Conservation (phyloP, 2,113 vertebrate genomes). For the Paradoxurus hermaphroditus region DNA sequence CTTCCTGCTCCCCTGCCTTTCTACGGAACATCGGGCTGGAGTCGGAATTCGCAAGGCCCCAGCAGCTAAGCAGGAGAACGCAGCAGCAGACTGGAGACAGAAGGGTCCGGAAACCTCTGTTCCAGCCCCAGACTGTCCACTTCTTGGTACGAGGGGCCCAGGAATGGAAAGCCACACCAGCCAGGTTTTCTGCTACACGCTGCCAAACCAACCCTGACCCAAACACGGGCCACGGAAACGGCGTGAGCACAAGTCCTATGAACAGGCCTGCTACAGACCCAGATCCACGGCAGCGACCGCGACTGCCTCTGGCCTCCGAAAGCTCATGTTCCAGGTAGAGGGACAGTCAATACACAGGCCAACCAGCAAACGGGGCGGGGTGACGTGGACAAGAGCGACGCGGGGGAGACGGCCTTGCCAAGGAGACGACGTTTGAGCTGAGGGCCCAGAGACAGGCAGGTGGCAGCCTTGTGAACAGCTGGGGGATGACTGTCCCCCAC, state of each 20-base stretch:
- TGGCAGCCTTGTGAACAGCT: fast-evolving
- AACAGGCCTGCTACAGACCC: not conserved
- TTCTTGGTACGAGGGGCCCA: not conserved
- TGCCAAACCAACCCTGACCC: not conserved
- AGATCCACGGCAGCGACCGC: not conserved
- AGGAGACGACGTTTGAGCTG: not conserved
- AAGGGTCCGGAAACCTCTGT: not conserved
- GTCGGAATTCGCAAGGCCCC: too few relatives aligned
- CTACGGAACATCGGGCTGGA: not conserved
- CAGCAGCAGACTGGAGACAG: fast-evolving
- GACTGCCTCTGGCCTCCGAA: not conserved
- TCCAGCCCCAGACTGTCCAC: too few relatives aligned
- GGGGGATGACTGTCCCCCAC: fast-evolving
- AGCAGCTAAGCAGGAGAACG: fast-evolving
- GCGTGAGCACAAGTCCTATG: fast-evolving
- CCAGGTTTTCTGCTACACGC: not conserved
- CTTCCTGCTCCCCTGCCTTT: not conserved
- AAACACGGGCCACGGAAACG: fast-evolving
- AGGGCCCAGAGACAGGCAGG: fast-evolving
- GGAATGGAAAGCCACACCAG: not conserved
- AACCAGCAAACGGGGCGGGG: not conserved
- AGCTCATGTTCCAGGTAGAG: not conserved
- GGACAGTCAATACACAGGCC: not conserved
- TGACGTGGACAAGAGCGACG: fast-evolving
- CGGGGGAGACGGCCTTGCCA: not conserved